Evolutionary conservation across 2,113 vertebrate species (phyloP).

Genomic region (Gasterosteus nipponicus): DNA sequence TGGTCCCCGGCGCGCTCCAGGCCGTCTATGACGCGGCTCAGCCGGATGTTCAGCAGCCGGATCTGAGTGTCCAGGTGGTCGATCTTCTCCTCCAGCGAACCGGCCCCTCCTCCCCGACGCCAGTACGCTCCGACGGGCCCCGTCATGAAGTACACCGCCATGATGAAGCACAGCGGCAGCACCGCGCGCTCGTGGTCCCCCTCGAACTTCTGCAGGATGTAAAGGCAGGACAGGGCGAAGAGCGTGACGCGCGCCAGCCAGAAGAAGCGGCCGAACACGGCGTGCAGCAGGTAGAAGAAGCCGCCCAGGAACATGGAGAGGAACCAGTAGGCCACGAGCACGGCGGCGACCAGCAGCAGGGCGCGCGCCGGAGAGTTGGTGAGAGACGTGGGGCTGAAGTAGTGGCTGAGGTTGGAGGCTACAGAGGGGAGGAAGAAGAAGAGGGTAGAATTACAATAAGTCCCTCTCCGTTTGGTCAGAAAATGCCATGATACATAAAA

Average conservation of each 20-base stretch:
- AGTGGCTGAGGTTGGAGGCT: constrained; percentile 93
- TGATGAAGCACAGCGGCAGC: constrained; percentile 92
- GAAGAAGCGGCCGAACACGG: constrained; percentile 92
- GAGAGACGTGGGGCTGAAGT: constrained; percentile 88
- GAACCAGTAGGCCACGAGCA: constrained; percentile 89
- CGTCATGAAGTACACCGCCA: constrained; percentile 95
- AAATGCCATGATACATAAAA: background rate
- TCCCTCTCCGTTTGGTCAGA: background rate
- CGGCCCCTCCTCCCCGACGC: constrained; percentile 81
- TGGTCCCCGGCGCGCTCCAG: constrained; percentile 87
- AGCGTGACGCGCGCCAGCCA: constrained; percentile 89
- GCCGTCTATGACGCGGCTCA: constrained; percentile 91
- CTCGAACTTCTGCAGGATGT: constrained; percentile 96
- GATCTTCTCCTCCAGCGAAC: constrained; percentile 93
- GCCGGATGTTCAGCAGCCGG: constrained; percentile 93
- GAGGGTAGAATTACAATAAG: background rate
- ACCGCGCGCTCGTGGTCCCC: constrained; percentile 90
- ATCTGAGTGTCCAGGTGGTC: constrained; percentile 95
- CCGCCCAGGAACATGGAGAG: constrained; percentile 91
- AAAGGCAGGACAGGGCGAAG: constrained; percentile 93
- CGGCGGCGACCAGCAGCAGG: constrained; percentile 87
- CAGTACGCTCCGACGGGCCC: constrained; percentile 93
- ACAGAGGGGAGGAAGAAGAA: constrained; percentile 10
- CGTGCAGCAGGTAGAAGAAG: constrained; percentile 90
- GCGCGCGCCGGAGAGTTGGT: constrained; percentile 82